phyloP scores from a whole-genome alignment of 2,797 vertebrate species.

The Spea hammondii region DNA sequence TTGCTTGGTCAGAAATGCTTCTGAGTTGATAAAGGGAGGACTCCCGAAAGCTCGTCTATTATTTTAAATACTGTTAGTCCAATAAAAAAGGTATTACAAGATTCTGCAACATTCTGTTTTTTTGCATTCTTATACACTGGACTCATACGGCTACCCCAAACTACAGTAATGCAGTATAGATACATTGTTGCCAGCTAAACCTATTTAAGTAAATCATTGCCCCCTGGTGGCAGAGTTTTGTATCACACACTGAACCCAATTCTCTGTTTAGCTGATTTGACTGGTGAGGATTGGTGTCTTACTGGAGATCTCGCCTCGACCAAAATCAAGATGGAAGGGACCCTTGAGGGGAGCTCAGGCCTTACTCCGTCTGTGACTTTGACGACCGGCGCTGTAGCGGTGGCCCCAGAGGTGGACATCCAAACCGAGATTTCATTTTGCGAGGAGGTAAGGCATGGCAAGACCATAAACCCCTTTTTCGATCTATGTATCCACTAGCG shows the following conservation, averaged over 20 bases:
- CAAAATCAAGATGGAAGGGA: constrained; percentile 79
- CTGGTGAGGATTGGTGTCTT: constrained; percentile 83
- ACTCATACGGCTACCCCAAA: too few relatives aligned
- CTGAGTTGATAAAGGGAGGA: too few relatives aligned
- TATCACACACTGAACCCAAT: background rate
- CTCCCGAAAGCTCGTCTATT: too few relatives aligned
- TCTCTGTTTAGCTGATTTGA: constrained; percentile 73
- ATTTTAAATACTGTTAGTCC: too few relatives aligned
- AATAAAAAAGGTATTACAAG: too few relatives aligned
- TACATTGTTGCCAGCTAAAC: background rate
- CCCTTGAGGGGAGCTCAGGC: constrained; percentile 73
- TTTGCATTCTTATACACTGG: too few relatives aligned
- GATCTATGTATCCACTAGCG: too few relatives aligned
- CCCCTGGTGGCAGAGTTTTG: constrained; percentile 4
- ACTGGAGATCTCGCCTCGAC: constrained; percentile 75
- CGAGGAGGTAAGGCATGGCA: constrained; percentile 26
- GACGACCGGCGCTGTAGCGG: constrained; percentile 59
- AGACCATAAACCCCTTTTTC: too few relatives aligned
- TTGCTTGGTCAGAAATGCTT: too few relatives aligned
- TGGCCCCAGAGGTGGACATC: constrained; percentile 57
- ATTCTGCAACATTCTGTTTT: too few relatives aligned
- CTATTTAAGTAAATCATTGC: background rate
- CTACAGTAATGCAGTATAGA: too few relatives aligned
- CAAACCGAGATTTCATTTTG: background rate
- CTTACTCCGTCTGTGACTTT: constrained; percentile 83